These are phyloP conservation scores for Squalus acanthias DNA, from an alignment of 2,797 vertebrate species.

Conservation along the genomic window DNA sequence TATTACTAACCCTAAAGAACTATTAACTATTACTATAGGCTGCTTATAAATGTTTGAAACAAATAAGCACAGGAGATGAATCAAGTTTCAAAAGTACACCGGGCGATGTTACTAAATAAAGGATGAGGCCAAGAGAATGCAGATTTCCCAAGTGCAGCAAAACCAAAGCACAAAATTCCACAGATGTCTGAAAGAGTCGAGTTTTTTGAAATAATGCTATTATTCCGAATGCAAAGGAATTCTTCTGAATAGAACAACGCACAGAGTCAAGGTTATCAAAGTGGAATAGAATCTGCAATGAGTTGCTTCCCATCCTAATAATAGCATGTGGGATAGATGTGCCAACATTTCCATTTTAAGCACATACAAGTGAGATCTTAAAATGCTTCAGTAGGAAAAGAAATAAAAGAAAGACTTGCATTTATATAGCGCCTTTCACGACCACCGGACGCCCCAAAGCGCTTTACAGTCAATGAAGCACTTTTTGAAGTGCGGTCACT, in stretches of 20 bases:
- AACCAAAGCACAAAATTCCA: not conserved
- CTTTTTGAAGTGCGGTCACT: no score
- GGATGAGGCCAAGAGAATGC: not conserved
- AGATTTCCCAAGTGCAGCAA: conserved; percentile 22
- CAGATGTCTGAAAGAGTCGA: not conserved
- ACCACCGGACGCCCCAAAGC: no score
- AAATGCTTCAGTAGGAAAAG: not conserved
- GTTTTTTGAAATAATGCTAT: not conserved
- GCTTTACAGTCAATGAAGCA: no score
- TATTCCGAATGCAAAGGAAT: not conserved
- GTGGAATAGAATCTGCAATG: not conserved
- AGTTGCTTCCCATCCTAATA: not conserved
- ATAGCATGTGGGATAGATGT: not conserved
- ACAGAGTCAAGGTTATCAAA: not conserved
- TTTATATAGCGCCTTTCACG: no score
- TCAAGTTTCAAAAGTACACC: no score
- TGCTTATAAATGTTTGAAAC: conserved; percentile 6
- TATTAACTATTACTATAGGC: not conserved
- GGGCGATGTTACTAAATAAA: not conserved
- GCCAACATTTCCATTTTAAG: not conserved
- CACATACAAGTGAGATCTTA: not conserved
- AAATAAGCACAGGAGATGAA: not conserved
- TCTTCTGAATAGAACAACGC: not conserved
- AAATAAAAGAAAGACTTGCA: no score
- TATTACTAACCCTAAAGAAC: not conserved